Evolutionary conservation across 2,797 vertebrate genomes (phyloP).

Genomic region (Apogon talboti): DNA sequence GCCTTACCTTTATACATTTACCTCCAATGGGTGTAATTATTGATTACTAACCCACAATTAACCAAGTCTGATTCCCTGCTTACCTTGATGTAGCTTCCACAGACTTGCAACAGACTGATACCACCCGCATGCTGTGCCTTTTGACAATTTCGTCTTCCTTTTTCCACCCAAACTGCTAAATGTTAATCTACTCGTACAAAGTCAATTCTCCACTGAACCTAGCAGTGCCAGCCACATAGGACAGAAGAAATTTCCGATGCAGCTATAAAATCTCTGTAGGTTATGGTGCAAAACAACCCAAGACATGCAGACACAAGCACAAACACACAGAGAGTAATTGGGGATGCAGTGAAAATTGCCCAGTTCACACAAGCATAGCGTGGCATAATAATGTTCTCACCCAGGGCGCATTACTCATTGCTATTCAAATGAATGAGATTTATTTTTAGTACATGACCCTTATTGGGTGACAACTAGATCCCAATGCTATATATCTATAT

Average conservation of each 20-base stretch:
- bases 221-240: neutral
- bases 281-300: slow-evolving; percentile 32
- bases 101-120: too few species aligned
- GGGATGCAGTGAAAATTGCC: slow-evolving; percentile 57
- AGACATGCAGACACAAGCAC: slow-evolving; percentile 17
- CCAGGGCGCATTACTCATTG: slow-evolving; percentile 51
- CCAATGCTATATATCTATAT: too few species aligned
- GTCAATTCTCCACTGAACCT: slow-evolving; percentile 12
- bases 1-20: too few species aligned
- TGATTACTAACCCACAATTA: too few species aligned
- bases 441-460: slow-evolving; percentile 39
- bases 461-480: slow-evolving; percentile 12
- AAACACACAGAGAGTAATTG: slow-evolving; percentile 39
- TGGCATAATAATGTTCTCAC: slow-evolving; percentile 33
- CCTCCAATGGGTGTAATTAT: too few species aligned
- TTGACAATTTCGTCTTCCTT: neutral
- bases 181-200: slow-evolving; percentile 24
- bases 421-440: slow-evolving; percentile 51
- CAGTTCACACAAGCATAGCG: slow-evolving; percentile 44
- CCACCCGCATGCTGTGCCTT: neutral
- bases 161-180: slow-evolving; percentile 11
- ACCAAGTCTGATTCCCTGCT: too few species aligned
- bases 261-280: slow-evolving; percentile 39
- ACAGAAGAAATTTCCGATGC: slow-evolving; percentile 19
- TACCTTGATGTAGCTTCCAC: too few species aligned